A percentile compares a stretch with the other conserved stretches of the same genome.
Conservation (phyloP, 2,797 vertebrate genomes). For the Spheniscus humboldti region DNA sequence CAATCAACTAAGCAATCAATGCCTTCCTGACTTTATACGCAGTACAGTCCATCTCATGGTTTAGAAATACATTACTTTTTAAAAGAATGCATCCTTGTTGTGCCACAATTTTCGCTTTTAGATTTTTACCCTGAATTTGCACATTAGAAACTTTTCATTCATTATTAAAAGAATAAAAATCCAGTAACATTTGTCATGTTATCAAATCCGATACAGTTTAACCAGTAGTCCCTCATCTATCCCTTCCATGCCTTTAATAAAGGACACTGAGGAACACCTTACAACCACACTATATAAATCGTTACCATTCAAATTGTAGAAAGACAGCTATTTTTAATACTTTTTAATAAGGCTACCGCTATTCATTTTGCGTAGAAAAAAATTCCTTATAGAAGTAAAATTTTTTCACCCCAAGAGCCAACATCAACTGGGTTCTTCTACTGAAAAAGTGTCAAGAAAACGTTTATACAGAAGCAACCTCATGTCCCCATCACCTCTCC, state of each 20-base stretch:
- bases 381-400: background rate
- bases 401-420: background rate
- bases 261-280: background rate
- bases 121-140: background rate
- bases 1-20: background rate
- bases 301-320: background rate
- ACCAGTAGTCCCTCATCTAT: background rate
- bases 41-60: background rate
- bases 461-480: background rate
- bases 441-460: background rate
- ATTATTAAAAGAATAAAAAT: background rate
- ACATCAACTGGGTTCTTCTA: background rate
- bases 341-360: background rate
- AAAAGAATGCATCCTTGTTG: background rate
- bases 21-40: background rate
- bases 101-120: background rate
- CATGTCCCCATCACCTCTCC: background rate
- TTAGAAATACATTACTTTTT: background rate
- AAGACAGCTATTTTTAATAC: background rate
- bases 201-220: background rate
- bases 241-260: background rate
- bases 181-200: background rate
- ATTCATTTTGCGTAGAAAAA: background rate
- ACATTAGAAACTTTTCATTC: background rate
- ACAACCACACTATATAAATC: background rate